phyloP scores from a whole-genome alignment of 2,113 vertebrate genomes.

The Caretta caretta region DNA sequence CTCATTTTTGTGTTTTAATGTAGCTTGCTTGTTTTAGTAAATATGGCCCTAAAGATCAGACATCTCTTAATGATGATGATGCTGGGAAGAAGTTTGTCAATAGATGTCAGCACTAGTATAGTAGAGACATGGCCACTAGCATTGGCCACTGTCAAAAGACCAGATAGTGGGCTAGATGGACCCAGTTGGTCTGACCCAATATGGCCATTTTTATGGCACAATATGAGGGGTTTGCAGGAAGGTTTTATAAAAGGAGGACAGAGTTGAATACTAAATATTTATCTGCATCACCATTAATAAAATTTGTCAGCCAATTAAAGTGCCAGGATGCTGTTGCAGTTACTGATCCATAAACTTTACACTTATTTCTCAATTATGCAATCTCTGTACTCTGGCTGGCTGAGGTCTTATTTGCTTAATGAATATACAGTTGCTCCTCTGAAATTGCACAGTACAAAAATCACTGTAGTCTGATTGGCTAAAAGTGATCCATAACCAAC shows the following conservation, averaged over 20 bases:
- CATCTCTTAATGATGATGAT: not conserved
- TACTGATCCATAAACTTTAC: not conserved
- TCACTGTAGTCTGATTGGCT: not conserved
- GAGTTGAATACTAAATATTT: slow-evolving; percentile 19
- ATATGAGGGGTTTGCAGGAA: not conserved
- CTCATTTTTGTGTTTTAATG: not conserved
- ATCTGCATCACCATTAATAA: slow-evolving; percentile 9
- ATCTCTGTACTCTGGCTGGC: not conserved
- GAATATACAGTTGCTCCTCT: not conserved
- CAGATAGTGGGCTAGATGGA: not conserved
- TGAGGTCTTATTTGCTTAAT: not conserved
- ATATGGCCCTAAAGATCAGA: not conserved
- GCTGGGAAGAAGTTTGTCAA: not conserved
- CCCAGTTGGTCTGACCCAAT: not conserved
- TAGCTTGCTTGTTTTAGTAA: not conserved
- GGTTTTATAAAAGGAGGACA: slow-evolving; percentile 7
- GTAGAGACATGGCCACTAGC: not conserved
- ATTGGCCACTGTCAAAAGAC: not conserved
- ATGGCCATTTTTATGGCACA: not conserved
- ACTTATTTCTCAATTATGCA: not conserved
- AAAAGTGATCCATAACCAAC: not conserved
- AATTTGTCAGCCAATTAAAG: slow-evolving; percentile 5
- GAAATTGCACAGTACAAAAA: not conserved
- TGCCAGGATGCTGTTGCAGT: not conserved
- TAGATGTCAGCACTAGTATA: not conserved